Percentiles rank a stretch among this genome's conserved stretches.
These are phyloP conservation scores for Argyresthia albistria DNA, from an alignment of 2,888 invertebrate species.

Conservation along the genomic window DNA sequence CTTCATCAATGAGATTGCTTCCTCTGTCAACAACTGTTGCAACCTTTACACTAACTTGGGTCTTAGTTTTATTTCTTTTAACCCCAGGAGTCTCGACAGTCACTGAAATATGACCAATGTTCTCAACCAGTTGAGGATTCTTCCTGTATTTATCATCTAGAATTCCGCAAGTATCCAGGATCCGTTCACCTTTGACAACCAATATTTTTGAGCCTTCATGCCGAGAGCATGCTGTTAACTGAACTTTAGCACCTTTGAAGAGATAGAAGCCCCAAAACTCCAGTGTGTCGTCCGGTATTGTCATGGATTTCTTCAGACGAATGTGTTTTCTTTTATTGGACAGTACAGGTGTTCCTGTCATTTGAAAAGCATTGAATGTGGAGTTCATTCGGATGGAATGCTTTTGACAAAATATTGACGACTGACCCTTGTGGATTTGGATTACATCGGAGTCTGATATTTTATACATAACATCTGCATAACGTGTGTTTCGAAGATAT, in stretches of 20 bases:
- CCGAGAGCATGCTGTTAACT: constrained; percentile 84
- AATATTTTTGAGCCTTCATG: constrained; percentile 85
- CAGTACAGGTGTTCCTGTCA: constrained; percentile 78
- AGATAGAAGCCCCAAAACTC: constrained; percentile 93
- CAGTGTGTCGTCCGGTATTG: constrained; percentile 85
- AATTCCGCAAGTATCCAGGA: constrained; percentile 83
- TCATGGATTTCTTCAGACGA: constrained; percentile 85
- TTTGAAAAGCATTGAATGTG: constrained; percentile 80
- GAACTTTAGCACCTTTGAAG: constrained; percentile 82
- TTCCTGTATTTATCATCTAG: constrained; percentile 79
- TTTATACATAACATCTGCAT: constrained; percentile 83
- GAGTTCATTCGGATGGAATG: constrained; percentile 85
- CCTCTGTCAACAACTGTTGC: constrained; percentile 9
- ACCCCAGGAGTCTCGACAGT: constrained; percentile 46
- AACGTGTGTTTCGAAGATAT: constrained; percentile 82
- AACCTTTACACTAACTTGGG: constrained; percentile 8
- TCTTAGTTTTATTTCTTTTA: constrained; percentile 11
- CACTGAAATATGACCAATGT: constrained; percentile 69
- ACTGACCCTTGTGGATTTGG: constrained; percentile 86
- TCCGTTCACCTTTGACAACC: constrained; percentile 85
- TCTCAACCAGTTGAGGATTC: constrained; percentile 72
- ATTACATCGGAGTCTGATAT: constrained; percentile 89
- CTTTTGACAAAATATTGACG: constrained; percentile 85
- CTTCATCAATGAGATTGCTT: constrained; percentile 18
- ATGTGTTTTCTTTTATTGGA: constrained; percentile 81